Conservation (phyloP, 2,113 vertebrate genomes). For the Tyto alba region DNA sequence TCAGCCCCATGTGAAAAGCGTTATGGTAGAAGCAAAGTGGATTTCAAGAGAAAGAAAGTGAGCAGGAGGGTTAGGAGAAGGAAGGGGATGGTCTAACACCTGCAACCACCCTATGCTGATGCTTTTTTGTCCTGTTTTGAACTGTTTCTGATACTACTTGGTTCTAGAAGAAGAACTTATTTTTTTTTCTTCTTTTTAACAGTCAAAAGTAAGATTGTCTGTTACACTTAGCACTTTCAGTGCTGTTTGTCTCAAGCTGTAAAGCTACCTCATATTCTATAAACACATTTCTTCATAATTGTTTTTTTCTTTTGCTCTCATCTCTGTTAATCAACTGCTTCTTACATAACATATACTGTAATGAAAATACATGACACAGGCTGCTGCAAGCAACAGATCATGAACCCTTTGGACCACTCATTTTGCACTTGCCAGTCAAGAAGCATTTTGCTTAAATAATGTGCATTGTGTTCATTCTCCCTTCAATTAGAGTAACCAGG, state of each 20-base stretch:
- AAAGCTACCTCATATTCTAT: not conserved
- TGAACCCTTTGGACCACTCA: not conserved
- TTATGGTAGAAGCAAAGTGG: not conserved
- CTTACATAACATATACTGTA: not conserved
- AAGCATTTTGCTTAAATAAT: constrained; percentile 26
- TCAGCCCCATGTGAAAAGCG: not conserved
- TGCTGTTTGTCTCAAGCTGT: not conserved
- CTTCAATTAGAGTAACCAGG: constrained; percentile 34
- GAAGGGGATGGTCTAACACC: not conserved
- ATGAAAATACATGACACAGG: not conserved
- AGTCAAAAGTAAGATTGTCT: not conserved
- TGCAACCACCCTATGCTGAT: not conserved
- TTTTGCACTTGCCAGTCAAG: constrained; percentile 3
- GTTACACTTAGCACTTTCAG: not conserved
- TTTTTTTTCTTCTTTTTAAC: not conserved
- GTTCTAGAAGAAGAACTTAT: not conserved
- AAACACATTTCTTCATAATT: not conserved
- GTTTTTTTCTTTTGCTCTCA: not conserved
- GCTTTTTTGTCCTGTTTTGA: not conserved
- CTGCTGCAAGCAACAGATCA: not conserved
- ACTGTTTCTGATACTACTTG: not conserved
- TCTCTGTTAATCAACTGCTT: not conserved
- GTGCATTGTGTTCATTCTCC: constrained; percentile 1
- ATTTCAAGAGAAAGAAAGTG: not conserved
- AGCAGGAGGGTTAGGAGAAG: not conserved